Evolutionary conservation across 2,797 vertebrate genomes (phyloP).

Genomic region (Pithecia hirsuta): DNA sequence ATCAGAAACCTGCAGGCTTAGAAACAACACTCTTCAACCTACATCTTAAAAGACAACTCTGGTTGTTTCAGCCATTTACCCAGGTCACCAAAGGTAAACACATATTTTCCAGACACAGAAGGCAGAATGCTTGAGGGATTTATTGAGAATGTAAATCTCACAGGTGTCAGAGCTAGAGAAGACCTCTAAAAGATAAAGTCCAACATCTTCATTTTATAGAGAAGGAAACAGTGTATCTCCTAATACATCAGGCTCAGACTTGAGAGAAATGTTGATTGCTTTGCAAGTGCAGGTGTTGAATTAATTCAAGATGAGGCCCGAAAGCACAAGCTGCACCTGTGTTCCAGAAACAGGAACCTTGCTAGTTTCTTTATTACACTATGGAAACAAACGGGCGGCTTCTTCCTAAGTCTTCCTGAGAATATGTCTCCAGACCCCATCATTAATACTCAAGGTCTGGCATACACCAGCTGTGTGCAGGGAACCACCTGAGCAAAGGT

Average conservation of each 20-base stretch:
- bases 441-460: background rate
- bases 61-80: background rate
- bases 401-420: background rate
- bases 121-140: background rate
- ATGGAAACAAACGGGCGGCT: background rate
- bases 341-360: background rate
- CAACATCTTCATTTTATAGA: background rate
- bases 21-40: background rate
- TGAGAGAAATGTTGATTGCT: background rate
- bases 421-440: background rate
- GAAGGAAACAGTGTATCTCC: background rate
- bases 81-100: background rate
- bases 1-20: background rate
- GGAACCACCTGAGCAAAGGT: background rate
- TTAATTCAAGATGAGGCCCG: background rate
- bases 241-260: background rate
- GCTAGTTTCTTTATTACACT: background rate
- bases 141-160: background rate
- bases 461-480: background rate
- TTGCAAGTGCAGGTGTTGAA: constrained; percentile 45
- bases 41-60: background rate
- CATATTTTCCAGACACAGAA: background rate
- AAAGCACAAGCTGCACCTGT: background rate
- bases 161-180: background rate
- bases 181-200: background rate